Evolutionary conservation across 2,797 vertebrate genomes (phyloP).

Genomic region (Poeciliopsis gracilis): DNA sequence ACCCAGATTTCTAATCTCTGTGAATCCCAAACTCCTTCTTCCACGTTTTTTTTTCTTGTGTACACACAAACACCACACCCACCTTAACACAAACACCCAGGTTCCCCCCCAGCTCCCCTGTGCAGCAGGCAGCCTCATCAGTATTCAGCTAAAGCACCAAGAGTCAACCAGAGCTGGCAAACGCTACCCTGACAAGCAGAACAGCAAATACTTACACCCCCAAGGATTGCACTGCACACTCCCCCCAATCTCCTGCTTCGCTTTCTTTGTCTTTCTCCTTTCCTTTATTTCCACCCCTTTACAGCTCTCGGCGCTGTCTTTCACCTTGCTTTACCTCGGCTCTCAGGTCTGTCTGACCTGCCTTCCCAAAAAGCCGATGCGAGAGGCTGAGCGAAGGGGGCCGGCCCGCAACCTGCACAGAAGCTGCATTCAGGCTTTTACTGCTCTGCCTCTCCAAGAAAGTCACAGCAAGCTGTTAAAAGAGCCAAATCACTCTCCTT

Average conservation of each 20-base stretch:
- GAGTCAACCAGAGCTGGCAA: conserved; percentile 73
- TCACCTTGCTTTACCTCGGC: conserved; percentile 27
- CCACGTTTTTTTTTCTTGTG: conserved; percentile 21
- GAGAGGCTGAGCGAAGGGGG: conserved; percentile 40
- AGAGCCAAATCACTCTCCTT: conserved; percentile 61
- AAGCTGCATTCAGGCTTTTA: conserved; percentile 76
- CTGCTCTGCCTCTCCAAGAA: conserved; percentile 59
- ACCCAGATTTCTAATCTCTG: conserved; percentile 41
- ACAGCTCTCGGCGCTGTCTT: conserved; percentile 22
- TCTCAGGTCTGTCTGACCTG: conserved; percentile 15
- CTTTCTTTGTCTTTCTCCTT: conserved; percentile 25
- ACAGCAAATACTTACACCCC: conserved; percentile 86
- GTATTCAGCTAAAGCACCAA: conserved; percentile 77
- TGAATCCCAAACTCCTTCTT: conserved; percentile 40
- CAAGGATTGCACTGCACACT: conserved; percentile 54
- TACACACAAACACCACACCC: conserved; percentile 12
- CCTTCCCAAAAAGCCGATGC: conserved; percentile 51
- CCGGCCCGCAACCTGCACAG: conserved; percentile 66
- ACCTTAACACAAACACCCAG: conserved; percentile 30
- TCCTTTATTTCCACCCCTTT: conserved; percentile 9
- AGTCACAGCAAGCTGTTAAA: conserved; percentile 71
- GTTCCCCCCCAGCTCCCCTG: conserved; percentile 43
- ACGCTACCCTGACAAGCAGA: conserved; percentile 82
- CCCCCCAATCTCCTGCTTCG: conserved; percentile 32
- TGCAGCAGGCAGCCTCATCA: conserved; percentile 72